phyloP scores from a whole-genome alignment of 2,113 vertebrate species.

The Hippocampus comes region DNA sequence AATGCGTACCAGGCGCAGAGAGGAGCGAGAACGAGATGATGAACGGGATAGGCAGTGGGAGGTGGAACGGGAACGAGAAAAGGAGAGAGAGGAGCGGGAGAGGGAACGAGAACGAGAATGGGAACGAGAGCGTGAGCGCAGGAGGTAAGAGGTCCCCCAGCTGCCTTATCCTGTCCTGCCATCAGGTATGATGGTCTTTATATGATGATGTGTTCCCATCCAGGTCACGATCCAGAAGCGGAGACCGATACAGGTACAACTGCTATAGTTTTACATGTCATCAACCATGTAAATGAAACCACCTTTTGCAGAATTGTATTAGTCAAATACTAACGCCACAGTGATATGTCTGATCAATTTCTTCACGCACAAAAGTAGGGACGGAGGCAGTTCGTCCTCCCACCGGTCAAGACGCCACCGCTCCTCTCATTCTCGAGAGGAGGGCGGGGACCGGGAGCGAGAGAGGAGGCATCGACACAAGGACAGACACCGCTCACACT shows the following conservation, averaged over 20 bases:
- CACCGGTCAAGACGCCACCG: conserved; percentile 72
- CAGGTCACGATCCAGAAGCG: conserved; percentile 76
- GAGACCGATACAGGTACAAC: conserved; percentile 71
- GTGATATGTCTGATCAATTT: not conserved
- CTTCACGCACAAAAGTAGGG: conserved; percentile 42
- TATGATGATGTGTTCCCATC: conserved; percentile 1
- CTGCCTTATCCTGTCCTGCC: too few relatives aligned
- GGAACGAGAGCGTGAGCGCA: conserved; percentile 61
- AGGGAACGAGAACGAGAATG: conserved; percentile 47
- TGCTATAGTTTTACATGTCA: not conserved
- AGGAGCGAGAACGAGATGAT: conserved; percentile 89
- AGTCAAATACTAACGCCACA: not conserved
- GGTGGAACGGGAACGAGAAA: conserved; percentile 60
- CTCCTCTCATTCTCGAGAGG: conserved; percentile 70
- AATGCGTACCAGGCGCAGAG: conserved; percentile 86
- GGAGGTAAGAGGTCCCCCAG: conserved; percentile 53
- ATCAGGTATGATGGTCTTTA: not conserved
- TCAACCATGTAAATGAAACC: not conserved
- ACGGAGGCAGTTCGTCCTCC: conserved; percentile 71
- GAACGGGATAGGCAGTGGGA: conserved; percentile 70
- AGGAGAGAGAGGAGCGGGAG: conserved; percentile 47
- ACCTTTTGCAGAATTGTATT: too few relatives aligned
- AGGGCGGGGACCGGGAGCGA: conserved; percentile 63
- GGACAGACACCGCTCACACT: conserved; percentile 73
- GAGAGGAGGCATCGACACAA: conserved; percentile 77